A percentile compares a stretch with the other conserved stretches of the same genome.
phyloP scores from a whole-genome alignment of 2,888 invertebrate genomes.

The Hydropsyche betteni region DNA sequence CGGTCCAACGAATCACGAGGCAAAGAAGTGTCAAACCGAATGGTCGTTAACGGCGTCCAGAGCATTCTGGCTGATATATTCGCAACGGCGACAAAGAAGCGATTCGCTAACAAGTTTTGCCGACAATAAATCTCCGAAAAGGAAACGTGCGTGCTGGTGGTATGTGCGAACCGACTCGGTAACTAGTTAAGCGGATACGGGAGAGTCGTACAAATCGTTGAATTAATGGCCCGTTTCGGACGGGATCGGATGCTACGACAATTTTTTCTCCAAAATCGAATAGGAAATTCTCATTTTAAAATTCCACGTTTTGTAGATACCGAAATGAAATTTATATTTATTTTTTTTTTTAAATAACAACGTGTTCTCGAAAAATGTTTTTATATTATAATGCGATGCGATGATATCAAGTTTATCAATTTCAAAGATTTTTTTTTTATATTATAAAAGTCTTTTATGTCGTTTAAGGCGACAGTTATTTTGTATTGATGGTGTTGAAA shows the following conservation, averaged over 20 bases:
- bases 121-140: slow-evolving; percentile 20
- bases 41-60: neutral
- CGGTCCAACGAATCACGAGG: neutral
- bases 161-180: slow-evolving; percentile 6
- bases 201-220: slow-evolving; percentile 13
- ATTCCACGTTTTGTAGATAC: neutral
- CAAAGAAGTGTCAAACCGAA: neutral
- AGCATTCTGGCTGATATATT: slow-evolving; percentile 20
- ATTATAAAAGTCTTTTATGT: neutral
- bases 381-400: no score
- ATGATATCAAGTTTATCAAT: no score
- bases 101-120: slow-evolving; percentile 23
- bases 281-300: no score
- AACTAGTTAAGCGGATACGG: no score
- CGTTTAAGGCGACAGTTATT: neutral
- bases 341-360: neutral
- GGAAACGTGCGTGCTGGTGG: slow-evolving; percentile 7
- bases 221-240: slow-evolving; percentile 19
- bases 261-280: no score
- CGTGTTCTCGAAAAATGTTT: neutral
- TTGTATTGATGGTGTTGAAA: neutral
- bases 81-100: slow-evolving; percentile 15
- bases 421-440: no score
- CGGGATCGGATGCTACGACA: neutral
- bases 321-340: no score